These are phyloP conservation scores for Otolemur garnettii DNA, from an alignment of 2,113 vertebrate genomes.

Conservation along the genomic window DNA sequence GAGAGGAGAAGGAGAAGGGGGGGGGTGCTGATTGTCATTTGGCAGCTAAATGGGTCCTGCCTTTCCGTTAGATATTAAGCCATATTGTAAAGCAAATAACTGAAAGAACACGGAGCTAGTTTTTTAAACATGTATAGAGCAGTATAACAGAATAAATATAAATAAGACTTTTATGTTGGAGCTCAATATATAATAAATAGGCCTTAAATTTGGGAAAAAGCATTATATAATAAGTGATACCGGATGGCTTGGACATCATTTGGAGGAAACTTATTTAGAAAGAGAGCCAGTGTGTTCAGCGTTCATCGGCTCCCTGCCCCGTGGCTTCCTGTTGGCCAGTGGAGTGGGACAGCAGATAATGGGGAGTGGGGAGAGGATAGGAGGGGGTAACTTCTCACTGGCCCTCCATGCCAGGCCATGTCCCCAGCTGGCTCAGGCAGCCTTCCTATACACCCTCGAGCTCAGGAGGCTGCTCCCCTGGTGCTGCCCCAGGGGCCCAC, in stretches of 20 bases:
- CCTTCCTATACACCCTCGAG: accelerated
- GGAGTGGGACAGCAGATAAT: not conserved
- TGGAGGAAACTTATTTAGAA: not conserved
- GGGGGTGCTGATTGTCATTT: not conserved
- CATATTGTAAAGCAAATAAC: not conserved
- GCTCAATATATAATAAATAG: not conserved
- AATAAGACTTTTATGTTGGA: not conserved
- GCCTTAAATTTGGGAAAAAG: not conserved
- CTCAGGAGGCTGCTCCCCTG: not conserved
- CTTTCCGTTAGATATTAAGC: not conserved
- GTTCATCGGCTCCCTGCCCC: accelerated
- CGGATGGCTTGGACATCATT: not conserved
- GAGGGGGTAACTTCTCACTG: accelerated
- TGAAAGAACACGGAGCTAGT: not conserved
- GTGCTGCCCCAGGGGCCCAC: too few species aligned
- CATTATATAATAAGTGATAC: not conserved
- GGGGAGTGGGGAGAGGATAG: accelerated
- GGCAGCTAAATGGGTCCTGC: not conserved
- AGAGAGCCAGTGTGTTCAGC: accelerated
- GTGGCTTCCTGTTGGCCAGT: not conserved
- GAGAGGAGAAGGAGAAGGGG: not conserved
- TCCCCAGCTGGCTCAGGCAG: not conserved
- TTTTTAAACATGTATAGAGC: not conserved
- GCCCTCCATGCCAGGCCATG: accelerated
- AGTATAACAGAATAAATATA: not conserved